Percentiles rank a stretch among this genome's conserved stretches.
Conservation (phyloP, 2,113 vertebrate genomes). For the Microtus pennsylvanicus region DNA sequence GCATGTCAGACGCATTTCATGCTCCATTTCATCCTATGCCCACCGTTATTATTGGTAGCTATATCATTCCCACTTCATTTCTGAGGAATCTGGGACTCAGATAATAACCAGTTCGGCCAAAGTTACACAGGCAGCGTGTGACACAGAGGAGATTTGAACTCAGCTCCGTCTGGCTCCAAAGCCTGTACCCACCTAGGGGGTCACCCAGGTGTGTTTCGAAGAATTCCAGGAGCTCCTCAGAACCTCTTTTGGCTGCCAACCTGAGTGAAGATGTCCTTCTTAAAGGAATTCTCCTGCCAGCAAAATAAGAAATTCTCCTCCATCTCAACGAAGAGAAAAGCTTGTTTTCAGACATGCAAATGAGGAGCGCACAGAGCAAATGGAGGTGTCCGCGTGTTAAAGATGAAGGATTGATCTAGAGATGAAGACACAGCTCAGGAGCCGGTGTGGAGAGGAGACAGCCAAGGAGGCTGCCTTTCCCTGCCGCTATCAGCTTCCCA, state of each 20-base stretch:
- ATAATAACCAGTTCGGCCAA: constrained; percentile 44
- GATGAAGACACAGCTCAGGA: background rate
- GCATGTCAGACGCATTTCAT: background rate
- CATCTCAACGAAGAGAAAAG: background rate
- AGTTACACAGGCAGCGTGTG: background rate
- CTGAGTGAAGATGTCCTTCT: constrained; percentile 13
- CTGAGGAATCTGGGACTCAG: constrained; percentile 53
- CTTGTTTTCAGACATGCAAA: background rate
- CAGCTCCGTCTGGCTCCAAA: background rate
- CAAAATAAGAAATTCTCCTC: background rate
- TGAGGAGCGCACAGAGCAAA: background rate
- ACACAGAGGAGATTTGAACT: constrained; percentile 38
- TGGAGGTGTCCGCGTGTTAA: background rate
- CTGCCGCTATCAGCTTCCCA: background rate
- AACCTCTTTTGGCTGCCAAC: background rate
- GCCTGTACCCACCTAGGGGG: background rate
- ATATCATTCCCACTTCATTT: constrained; percentile 53
- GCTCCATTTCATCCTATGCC: constrained; percentile 17
- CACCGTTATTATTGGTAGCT: constrained; percentile 53
- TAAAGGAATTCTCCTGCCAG: background rate
- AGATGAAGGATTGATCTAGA: background rate
- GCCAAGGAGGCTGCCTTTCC: background rate
- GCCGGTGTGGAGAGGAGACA: background rate
- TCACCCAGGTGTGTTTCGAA: constrained; percentile 16
- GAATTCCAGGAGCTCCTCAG: background rate